Evolutionary conservation across 2,888 invertebrate species (phyloP), one percentile per base, ranked within the genome.

Genomic region (Lapara coniferarum): DNA sequence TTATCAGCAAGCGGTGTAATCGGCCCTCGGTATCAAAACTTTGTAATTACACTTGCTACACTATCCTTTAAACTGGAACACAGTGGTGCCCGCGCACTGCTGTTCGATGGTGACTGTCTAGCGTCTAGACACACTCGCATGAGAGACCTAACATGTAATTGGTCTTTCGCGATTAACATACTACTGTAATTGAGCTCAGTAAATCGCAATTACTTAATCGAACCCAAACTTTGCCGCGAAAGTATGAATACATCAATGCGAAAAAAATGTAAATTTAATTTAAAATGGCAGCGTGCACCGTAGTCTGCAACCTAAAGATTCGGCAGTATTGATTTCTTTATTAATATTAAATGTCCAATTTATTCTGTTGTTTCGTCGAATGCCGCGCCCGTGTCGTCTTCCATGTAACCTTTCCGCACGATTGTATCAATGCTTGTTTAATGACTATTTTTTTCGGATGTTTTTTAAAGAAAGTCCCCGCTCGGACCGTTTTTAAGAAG

Each of bases 361-460:
- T 56, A 67, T 67, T 67, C 37, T 13, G 56, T 63, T 69, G 53
- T 69, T 53, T 63, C 68, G 25, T 46, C 52, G 44, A 63, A 59
- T 63, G 53, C 59, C 52, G 53, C 52, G 68, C 44, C 51, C 66
- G 37, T 58, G 58, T 69, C 58, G 13, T 69, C 69, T 66, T 66
- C 58, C 52, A 66, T 69, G 66, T 66, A 66, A 69, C 66, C 66
- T 67, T 69, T 52, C 49, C 37, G 57, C 44, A 57, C 52, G 66
- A 58, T 66, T 69, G 58, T 66, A 69, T 69, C 57, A 68, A 68
- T 46, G 49, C 13, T n/a, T 58, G 51, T 49, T 49, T 66, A 69
- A 66, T 69, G 52, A 57, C 56, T 52, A 68, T 51, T 66, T 66
- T 63, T 59, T 58, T 53, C 52, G 10, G 53, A 44, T 49, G 37